phyloP scores from a whole-genome alignment of 2,113 vertebrate species.

The Prolemur simus region DNA sequence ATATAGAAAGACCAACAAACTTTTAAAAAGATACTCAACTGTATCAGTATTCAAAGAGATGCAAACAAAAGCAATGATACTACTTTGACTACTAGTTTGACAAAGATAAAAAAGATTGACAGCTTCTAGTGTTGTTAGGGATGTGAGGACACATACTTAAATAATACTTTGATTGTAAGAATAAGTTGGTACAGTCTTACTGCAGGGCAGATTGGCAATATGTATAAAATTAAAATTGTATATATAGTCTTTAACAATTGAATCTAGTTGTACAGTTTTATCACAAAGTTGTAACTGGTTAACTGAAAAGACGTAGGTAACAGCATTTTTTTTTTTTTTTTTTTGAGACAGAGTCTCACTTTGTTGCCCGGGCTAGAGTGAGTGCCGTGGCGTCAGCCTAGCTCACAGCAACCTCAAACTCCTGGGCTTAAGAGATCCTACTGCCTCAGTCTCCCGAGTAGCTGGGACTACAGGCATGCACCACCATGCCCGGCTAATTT shows the following conservation, averaged over 20 bases:
- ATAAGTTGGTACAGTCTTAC: not conserved
- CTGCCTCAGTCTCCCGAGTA: too few species aligned
- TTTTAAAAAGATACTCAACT: not conserved
- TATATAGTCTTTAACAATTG: not conserved
- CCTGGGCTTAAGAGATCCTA: too few species aligned
- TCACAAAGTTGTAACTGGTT: not conserved
- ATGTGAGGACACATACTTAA: not conserved
- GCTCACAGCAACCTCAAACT: too few species aligned
- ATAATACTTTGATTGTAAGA: constrained; percentile 20
- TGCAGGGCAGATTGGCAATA: not conserved
- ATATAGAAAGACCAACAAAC: not conserved
- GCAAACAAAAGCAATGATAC: not conserved
- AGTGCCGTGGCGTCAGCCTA: too few species aligned
- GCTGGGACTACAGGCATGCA: too few species aligned
- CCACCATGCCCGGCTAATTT: too few species aligned
- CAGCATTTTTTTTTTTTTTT: not conserved
- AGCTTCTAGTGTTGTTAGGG: not conserved
- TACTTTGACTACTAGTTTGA: not conserved
- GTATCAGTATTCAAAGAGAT: constrained; percentile 11
- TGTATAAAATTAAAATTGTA: not conserved
- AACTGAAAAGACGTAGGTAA: not conserved
- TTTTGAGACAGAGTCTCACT: too few species aligned
- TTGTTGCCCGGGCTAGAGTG: too few species aligned
- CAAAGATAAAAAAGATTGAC: not conserved
- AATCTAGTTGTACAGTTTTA: not conserved